Conservation (phyloP, 2,888 invertebrate species). For the Andrena praecox region DNA sequence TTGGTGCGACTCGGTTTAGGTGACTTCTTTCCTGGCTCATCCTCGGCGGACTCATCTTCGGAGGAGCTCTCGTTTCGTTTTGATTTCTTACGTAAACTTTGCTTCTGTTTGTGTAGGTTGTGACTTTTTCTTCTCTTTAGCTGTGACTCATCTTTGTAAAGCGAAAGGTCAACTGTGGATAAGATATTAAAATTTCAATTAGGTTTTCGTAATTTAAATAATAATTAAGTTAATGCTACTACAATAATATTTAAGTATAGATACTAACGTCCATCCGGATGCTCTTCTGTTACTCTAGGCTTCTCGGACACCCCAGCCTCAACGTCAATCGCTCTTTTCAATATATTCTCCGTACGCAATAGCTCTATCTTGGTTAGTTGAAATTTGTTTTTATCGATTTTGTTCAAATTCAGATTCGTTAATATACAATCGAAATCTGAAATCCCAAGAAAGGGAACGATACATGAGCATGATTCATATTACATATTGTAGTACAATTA, state of each 20-base stretch:
- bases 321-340: constrained; percentile 93
- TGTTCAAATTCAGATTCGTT: constrained; percentile 92
- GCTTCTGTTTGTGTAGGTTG: constrained; percentile 86
- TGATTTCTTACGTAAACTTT: constrained; percentile 77
- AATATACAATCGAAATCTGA: constrained; percentile 95
- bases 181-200: constrained; percentile 50
- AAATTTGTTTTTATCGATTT: constrained; percentile 90
- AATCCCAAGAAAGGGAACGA: constrained; percentile 67
- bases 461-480: neutral
- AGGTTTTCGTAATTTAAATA: constrained; percentile 2
- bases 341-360: constrained; percentile 92
- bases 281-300: constrained; percentile 90
- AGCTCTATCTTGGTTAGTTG: constrained; percentile 91
- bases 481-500: neutral
- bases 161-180: constrained; percentile 91
- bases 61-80: constrained; percentile 75
- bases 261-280: constrained; percentile 93
- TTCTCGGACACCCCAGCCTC: constrained; percentile 90
- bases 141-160: constrained; percentile 94
- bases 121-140: constrained; percentile 87
- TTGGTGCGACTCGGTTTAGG: constrained; percentile 73
- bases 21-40: constrained; percentile 75
- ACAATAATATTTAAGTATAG: constrained; percentile 2
- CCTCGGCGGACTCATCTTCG: constrained; percentile 75
- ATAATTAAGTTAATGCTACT: constrained; percentile 13